phyloP scores from a whole-genome alignment of 2,113 vertebrate genomes.

The Carollia perspicillata region DNA sequence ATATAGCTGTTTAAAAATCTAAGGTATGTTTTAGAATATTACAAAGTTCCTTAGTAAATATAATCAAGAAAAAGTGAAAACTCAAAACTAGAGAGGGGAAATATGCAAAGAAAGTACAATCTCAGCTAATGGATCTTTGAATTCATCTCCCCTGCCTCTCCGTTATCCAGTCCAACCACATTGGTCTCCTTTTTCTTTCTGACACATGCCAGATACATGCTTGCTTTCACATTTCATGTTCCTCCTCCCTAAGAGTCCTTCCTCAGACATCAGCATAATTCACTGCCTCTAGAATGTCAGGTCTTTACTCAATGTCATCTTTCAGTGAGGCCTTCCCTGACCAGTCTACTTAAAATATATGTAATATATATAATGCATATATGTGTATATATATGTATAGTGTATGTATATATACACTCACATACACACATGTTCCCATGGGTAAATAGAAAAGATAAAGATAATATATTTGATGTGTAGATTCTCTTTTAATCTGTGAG shows the following conservation, averaged over 20 bases:
- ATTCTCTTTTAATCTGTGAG: neutral
- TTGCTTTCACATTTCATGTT: neutral
- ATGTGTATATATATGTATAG: neutral
- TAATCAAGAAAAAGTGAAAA: conserved; percentile 16
- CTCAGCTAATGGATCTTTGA: neutral
- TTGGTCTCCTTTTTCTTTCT: neutral
- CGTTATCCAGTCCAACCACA: neutral
- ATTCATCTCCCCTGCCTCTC: no score
- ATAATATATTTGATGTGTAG: neutral
- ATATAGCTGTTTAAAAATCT: neutral
- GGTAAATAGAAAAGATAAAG: neutral
- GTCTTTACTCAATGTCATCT: neutral
- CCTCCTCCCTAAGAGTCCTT: neutral
- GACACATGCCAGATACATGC: no score
- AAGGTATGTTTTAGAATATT: neutral
- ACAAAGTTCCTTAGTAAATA: neutral
- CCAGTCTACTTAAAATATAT: neutral
- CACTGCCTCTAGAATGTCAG: neutral
- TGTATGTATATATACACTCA: neutral
- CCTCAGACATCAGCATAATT: neutral
- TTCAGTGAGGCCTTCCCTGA: neutral
- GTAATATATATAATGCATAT: neutral
- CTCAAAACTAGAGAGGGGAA: neutral
- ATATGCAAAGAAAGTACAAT: neutral
- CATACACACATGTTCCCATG: neutral